Evolutionary conservation across 53 echinoderm and acorn worm species (phyloP), one percentile per base, ranked within the genome.

Genomic region (Antedon mediterranea): DNA sequence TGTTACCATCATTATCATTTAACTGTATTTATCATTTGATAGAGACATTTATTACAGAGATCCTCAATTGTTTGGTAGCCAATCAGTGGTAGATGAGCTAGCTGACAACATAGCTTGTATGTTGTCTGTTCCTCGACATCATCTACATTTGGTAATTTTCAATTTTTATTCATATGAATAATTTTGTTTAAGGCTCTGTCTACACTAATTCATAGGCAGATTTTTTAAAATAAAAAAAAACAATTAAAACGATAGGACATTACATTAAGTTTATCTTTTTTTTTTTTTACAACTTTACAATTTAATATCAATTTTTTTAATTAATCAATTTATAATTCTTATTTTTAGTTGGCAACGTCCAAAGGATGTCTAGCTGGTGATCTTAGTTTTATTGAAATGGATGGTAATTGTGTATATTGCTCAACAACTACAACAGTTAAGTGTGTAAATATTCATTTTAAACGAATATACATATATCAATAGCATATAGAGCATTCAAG

Each of bases 41-140:
- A 95, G 95, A 31, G 95, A 95, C 29, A 75, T 95, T 57, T 92
- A 88, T 81, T 92, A 92, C 84, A 84, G 82, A 41, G 91, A 94
- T 43, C 83, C 91, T 43, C 83, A 87, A 75, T 78, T 81, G 23
- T 94, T 87, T 83, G 91, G 89, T 23, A 91, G 83, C 74, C 94
- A 94, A 78, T 85, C 87, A 27, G 84, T 74, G 0, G 76, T 94
- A n/a, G 89, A 94, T 84, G 85, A 85, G 29, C 85, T 89, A 30
- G 23, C 91, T 34, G 91, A 94, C 75, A 84, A 87, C 28, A 85
- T 94, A 18, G 82, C 87, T 73, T 94, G 94, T 75, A 89, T 94
- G 89, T 72, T 94, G 27, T 83, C 77, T 72, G 91, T 94, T 0
- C 94, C 94, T 20, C 89, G 94, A 72, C 74, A 82, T 34, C 83